Conservation (phyloP, 2,797 vertebrate genomes). For the Lycodopsis pacificus region DNA sequence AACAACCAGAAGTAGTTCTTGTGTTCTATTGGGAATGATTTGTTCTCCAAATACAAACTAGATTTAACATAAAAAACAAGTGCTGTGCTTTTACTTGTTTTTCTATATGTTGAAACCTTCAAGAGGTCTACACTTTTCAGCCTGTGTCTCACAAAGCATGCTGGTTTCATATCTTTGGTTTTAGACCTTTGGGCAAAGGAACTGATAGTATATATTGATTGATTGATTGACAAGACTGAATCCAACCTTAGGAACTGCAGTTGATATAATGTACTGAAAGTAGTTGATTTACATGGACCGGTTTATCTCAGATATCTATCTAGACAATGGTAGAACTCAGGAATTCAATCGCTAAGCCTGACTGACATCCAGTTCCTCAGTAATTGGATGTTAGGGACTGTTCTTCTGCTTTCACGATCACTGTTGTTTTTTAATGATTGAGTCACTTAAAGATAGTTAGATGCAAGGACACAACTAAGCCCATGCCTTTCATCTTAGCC, state of each 20-base stretch:
- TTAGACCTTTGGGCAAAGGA: constrained; percentile 10
- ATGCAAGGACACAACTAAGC: constrained; percentile 45
- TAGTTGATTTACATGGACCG: constrained; percentile 1
- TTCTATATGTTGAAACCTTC: background rate
- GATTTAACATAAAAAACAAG: background rate
- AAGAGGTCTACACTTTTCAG: background rate
- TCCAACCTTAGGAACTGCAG: background rate
- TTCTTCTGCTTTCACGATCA: constrained; percentile 40
- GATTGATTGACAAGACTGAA: background rate
- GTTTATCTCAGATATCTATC: background rate
- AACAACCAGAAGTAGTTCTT: constrained; percentile 14
- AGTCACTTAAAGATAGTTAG: constrained; percentile 49
- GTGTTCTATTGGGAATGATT: constrained; percentile 22
- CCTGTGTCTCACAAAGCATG: constrained; percentile 10
- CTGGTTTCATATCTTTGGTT: background rate
- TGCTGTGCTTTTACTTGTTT: constrained; percentile 2
- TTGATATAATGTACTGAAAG: background rate
- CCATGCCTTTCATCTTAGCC: constrained; percentile 42
- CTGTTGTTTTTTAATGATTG: constrained; percentile 44
- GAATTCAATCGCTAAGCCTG: constrained; percentile 17
- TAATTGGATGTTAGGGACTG: constrained; percentile 49
- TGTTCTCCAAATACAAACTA: constrained; percentile 33
- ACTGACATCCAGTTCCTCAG: constrained; percentile 37
- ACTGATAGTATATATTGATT: constrained; percentile 5
- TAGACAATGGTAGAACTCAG: background rate